Evolutionary conservation across 2,888 invertebrate genomes (phyloP).

Genomic region (Tridacna gigas): DNA sequence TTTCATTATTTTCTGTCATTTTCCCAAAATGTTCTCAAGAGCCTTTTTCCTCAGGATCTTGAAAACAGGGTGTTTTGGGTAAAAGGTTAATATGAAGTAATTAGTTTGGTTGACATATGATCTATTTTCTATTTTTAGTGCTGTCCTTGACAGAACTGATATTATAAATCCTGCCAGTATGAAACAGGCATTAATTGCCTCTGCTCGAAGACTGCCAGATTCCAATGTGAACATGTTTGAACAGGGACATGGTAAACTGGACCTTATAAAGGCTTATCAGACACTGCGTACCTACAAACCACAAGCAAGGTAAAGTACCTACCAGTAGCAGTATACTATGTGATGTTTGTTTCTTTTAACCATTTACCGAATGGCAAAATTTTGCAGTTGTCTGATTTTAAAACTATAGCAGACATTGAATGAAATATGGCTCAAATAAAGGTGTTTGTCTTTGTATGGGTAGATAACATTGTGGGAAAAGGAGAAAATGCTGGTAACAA

Average conservation of each 20-base stretch:
- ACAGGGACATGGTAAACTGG: conserved; percentile 97
- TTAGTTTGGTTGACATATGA: not conserved
- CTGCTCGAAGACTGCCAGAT: conserved; percentile 91
- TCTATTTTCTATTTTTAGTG: conserved; percentile 78
- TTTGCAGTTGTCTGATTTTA: too few species aligned
- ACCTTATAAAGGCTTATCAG: conserved; percentile 94
- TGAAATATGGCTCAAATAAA: too few species aligned
- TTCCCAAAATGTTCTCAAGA: not conserved
- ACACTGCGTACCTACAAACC: conserved; percentile 88
- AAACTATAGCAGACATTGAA: too few species aligned
- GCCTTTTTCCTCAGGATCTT: too few species aligned
- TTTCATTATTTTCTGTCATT: not conserved
- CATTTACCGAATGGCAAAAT: not conserved
- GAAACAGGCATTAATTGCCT: conserved; percentile 97
- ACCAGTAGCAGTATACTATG: too few species aligned
- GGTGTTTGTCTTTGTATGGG: too few species aligned
- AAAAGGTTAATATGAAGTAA: too few species aligned
- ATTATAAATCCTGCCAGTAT: conserved; percentile 94
- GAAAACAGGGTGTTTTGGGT: too few species aligned
- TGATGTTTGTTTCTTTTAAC: not conserved
- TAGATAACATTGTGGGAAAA: too few species aligned
- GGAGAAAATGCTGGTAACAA: too few species aligned
- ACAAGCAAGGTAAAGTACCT: conserved; percentile 86
- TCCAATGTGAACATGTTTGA: conserved; percentile 95
- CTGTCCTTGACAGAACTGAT: conserved; percentile 85